Evolutionary conservation across 2,888 invertebrate species (phyloP), one percentile per base, ranked within the genome.

Genomic region (Micropterix aruncella): DNA sequence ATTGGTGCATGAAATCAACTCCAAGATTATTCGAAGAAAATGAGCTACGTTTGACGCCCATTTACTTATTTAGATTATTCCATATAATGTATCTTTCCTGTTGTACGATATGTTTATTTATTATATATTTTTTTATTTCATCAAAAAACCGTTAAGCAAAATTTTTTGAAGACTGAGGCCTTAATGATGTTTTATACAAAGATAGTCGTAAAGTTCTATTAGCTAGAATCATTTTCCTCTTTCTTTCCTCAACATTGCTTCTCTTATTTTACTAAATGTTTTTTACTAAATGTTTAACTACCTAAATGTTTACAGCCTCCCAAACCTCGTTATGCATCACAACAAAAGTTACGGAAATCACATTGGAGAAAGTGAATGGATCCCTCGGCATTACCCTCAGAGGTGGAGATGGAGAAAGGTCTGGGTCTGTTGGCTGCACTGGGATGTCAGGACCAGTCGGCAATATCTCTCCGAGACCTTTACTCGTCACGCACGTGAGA

Each of bases 381-480:
- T 92, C 90, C 40, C 75, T 94, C 48, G 95, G 95, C 0, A 82
- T 96, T 51, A 92, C 91, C 2, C 70, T 95, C 47, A 73, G 93
- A 38, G 93, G 93, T 3, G 79, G 81, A 43, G 74, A 79, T 40
- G 74, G 77, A 1, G 77, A 80, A 51, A n/a, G 42, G 19, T 41
- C 65, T 65, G 58, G 74, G 62, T 59, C 67, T 2, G 58, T 63
- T 43, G 58, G 62, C 2, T 70, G 79, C 45, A 80, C 81, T 1
- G 81, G 81, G 27, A 59, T 72, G 50, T 73, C 75, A 15, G 68
- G 78, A 12, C 78, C 80, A 54, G 70, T 76, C 48, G 65, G 74
- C 46, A 65, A 66, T 1, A 51, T 70, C 47, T 72, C 75, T 16
- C 69, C 75, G 1, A 78, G 84, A 51, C 90, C 94, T 0, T 64